Evolutionary conservation across 2,797 vertebrate genomes (phyloP).

Genomic region (Molossus molossus): DNA sequence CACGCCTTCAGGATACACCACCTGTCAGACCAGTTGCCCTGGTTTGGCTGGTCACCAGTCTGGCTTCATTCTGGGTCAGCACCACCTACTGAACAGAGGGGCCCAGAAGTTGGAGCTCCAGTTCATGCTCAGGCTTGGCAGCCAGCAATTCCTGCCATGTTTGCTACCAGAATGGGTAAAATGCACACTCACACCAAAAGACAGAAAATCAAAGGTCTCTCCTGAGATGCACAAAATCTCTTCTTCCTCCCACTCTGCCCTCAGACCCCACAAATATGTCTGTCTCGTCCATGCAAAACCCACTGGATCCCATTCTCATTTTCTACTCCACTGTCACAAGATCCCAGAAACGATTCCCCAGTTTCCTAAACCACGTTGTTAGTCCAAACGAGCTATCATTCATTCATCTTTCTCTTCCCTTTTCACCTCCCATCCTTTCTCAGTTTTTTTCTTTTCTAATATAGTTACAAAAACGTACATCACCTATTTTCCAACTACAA

Average conservation of each 20-base stretch:
- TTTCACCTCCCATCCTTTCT: background rate
- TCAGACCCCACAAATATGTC: background rate
- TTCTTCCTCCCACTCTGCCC: background rate
- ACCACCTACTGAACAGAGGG: background rate
- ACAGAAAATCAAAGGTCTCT: background rate
- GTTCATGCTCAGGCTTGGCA: background rate
- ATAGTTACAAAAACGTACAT: background rate
- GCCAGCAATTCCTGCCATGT: background rate
- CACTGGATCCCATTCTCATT: background rate
- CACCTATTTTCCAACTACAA: conserved; percentile 6
- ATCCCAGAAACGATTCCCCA: background rate
- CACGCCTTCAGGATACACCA: background rate
- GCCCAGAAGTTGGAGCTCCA: background rate
- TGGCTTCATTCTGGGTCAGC: background rate
- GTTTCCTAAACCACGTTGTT: background rate
- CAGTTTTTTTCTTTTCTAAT: background rate
- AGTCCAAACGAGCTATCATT: background rate
- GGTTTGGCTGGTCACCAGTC: background rate
- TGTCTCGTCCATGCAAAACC: background rate
- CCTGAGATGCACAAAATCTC: background rate
- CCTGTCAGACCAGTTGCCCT: background rate
- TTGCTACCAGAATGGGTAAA: background rate
- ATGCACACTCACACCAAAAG: background rate
- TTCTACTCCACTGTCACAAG: background rate
- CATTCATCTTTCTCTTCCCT: background rate